phyloP scores from a whole-genome alignment of 2,797 vertebrate genomes.

The Phoeniculus purpureus region DNA sequence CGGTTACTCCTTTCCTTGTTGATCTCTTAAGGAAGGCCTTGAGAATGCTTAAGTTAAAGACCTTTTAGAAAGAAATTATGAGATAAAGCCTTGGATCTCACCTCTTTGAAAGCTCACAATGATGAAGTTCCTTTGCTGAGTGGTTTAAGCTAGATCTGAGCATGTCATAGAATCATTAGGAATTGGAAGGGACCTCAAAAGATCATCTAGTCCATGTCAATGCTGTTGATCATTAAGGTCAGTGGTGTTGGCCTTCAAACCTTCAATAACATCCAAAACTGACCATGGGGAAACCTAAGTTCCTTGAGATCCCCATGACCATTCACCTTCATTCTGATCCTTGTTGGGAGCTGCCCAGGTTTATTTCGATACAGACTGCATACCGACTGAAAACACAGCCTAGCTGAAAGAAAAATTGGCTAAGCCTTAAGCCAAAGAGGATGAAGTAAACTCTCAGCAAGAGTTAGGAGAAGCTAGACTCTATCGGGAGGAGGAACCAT shows the following conservation, averaged over 20 bases:
- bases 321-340: neutral
- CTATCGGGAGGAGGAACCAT: neutral
- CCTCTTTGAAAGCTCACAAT: neutral
- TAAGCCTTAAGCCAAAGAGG: slow-evolving; percentile 17
- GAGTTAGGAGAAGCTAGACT: neutral
- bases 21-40: neutral
- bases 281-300: rapidly evolving
- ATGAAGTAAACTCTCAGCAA: neutral
- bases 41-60: neutral
- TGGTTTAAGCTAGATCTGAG: neutral
- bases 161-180: too few species aligned
- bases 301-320: neutral
- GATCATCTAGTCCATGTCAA: too few species aligned
- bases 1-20: neutral
- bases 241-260: neutral
- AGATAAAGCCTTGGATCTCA: neutral
- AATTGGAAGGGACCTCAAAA: too few species aligned
- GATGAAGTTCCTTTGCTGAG: neutral
- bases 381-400: neutral
- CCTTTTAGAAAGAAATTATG: neutral
- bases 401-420: neutral
- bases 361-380: neutral
- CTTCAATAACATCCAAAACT: neutral
- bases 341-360: rapidly evolving
- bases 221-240: rapidly evolving